Evolutionary conservation across 1,140 invertebrate genomes (phyloP), one percentile per base, ranked within the genome.

Genomic region (Drosophila bocki): DNA sequence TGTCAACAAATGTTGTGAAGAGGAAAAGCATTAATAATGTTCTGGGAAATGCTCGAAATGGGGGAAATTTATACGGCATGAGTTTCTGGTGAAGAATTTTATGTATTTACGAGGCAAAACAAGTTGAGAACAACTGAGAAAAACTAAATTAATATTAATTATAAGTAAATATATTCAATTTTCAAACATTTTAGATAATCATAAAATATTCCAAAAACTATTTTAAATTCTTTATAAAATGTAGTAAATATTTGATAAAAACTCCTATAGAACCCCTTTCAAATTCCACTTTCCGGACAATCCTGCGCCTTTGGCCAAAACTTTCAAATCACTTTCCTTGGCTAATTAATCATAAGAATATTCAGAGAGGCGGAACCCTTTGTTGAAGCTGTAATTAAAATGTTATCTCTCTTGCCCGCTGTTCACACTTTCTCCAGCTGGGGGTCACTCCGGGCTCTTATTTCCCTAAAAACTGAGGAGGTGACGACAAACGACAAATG

Each of bases 401-500:
- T 42, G 45, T 70, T 58, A 71, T 71, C 57, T 69, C n/a, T 19
- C 33, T 19, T 11, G 13, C 17, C 13, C 19, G 50, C 47, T 56
- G 26, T 45, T 44, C n/a, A 37, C 32, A 33, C 26, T 71, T 51
- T 72, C 48, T 41, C 26, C 19, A 19, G 54, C 33, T 39, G 13
- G 62, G 44, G 65, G 65, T 69, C 62, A 68, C 35, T 39, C 53
- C 41, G 64, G 64, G 32, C 63, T 57, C 41, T 15, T 26, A n/a
- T 26, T 26, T 39, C 35, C 35, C 53, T 26, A 63, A 78, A 75
- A 54, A 37, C 80, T 59, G 44, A 80, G 80, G 48, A 82, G 82
- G 74, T 63, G 71, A 59, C 79, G 84, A 87, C 82, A 86, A 79
- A 82, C 79, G 84, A 83, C 53, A 39, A 56, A 39, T 56, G 19